phyloP scores from a whole-genome alignment of 2,797 vertebrate genomes.

The Remorina albescens region DNA sequence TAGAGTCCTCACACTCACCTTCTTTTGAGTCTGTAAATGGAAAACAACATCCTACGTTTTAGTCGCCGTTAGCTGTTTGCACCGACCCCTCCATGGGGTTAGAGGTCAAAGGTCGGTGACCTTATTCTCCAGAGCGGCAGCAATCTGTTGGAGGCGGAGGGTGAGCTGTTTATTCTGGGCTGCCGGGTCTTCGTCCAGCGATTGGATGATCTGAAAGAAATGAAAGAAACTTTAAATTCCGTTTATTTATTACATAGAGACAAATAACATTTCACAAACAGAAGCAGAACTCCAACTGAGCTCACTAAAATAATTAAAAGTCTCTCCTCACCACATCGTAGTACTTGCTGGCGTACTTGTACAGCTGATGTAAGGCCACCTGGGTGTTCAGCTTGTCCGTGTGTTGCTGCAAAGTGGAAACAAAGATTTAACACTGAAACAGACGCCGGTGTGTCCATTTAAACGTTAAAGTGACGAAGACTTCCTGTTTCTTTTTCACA shows the following conservation, averaged over 20 bases:
- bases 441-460: neutral
- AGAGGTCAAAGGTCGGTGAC: constrained; percentile 95
- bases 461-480: too few relatives aligned
- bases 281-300: too few relatives aligned
- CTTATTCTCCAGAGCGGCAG: constrained; percentile 97
- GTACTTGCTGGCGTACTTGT: constrained; percentile 98
- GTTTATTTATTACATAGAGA: too few relatives aligned
- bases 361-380: constrained; percentile 96
- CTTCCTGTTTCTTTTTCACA: too few relatives aligned
- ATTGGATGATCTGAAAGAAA: constrained; percentile 91
- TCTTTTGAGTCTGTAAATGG: constrained; percentile 37
- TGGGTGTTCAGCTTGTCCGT: constrained; percentile 96
- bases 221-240: neutral
- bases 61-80: constrained; percentile 23
- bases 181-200: constrained; percentile 95
- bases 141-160: constrained; percentile 96
- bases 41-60: constrained; percentile 50
- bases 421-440: neutral
- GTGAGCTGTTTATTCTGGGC: constrained; percentile 98
- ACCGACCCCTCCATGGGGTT: constrained; percentile 19
- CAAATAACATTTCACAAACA: neutral
- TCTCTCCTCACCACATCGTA: constrained; percentile 91
- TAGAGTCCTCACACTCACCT: constrained; percentile 40
- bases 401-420: constrained; percentile 84
- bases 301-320: neutral